Evolutionary conservation across 1,140 invertebrate species (phyloP).

Genomic region (Yoshiicerus persimilis): DNA sequence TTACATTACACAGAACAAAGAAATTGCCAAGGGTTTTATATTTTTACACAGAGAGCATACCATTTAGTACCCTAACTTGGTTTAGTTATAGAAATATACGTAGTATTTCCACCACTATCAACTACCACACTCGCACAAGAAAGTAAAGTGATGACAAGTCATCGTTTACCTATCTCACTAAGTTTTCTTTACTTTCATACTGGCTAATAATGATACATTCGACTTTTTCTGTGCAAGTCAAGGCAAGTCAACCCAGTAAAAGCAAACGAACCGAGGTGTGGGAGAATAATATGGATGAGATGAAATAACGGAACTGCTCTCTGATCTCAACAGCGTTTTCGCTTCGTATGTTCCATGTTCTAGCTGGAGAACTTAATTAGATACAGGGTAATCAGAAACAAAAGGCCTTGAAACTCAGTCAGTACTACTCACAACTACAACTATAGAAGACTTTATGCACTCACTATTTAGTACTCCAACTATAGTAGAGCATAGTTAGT

Average conservation of each 20-base stretch:
- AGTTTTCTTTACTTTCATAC: not conserved
- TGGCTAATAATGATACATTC: conserved; percentile 1
- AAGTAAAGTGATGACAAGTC: not conserved
- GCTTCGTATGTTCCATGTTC: not conserved
- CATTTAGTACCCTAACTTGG: not conserved
- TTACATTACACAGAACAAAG: not conserved
- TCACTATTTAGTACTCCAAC: too few species aligned
- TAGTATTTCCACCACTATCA: not conserved
- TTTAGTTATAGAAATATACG: not conserved
- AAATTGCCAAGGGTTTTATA: not conserved
- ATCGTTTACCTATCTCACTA: not conserved
- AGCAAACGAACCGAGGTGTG: conserved; percentile 18
- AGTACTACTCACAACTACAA: not conserved
- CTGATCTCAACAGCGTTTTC: not conserved
- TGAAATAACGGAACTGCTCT: conserved; percentile 13
- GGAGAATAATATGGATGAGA: conserved; percentile 25
- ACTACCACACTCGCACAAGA: not conserved
- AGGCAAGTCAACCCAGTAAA: not conserved
- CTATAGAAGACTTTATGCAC: not conserved
- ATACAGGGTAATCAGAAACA: conserved; percentile 3
- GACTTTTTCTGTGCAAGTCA: not conserved
- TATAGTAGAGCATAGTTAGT: not conserved
- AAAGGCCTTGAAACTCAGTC: not conserved
- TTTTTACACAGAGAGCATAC: not conserved
- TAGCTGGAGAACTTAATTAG: not conserved